A percentile compares a stretch with the other conserved stretches of the same genome.
Evolutionary conservation across 1,140 invertebrate genomes (phyloP).

Genomic region (Lucilia cuprina): DNA sequence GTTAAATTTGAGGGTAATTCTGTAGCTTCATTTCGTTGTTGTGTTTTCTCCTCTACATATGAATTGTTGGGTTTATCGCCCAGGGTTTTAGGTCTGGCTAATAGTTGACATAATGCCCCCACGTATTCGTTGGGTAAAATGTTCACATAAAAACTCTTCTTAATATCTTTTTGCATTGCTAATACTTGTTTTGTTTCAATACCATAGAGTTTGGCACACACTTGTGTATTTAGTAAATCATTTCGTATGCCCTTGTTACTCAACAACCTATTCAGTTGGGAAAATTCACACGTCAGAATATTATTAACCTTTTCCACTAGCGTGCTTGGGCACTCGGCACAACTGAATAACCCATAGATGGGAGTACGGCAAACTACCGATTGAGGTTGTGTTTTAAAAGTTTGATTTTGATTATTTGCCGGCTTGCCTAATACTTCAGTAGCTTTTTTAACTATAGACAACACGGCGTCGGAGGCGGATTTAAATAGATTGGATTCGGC

Average conservation of each 20-base stretch:
- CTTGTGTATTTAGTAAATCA: conserved; percentile 48
- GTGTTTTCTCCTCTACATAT: neutral
- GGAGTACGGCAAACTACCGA: conserved; percentile 50
- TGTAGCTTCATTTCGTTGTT: neutral
- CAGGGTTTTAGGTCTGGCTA: conserved; percentile 41
- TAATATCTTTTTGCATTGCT: neutral
- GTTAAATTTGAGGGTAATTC: conserved; percentile 61
- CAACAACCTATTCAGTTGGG: conserved; percentile 48
- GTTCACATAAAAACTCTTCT: conserved; percentile 66
- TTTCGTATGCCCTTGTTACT: conserved; percentile 42
- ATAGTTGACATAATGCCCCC: conserved; percentile 71
- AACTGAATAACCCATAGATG: conserved; percentile 45
- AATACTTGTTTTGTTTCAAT: conserved; percentile 33
- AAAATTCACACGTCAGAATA: conserved; percentile 51
- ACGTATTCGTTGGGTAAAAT: conserved; percentile 73
- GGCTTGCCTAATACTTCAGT: conserved; percentile 80
- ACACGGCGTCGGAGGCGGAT: conserved; percentile 82
- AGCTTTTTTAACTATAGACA: conserved; percentile 88
- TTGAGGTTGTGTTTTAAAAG: conserved; percentile 44
- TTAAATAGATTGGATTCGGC: conserved; percentile 78
- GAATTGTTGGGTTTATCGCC: conserved; percentile 11
- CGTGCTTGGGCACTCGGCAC: conserved; percentile 46
- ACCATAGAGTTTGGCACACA: conserved; percentile 48
- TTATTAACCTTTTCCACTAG: conserved; percentile 50
- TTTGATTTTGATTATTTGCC: conserved; percentile 42